Evolutionary conservation across 2,113 vertebrate species (phyloP).

Genomic region (Pluvialis apricaria): DNA sequence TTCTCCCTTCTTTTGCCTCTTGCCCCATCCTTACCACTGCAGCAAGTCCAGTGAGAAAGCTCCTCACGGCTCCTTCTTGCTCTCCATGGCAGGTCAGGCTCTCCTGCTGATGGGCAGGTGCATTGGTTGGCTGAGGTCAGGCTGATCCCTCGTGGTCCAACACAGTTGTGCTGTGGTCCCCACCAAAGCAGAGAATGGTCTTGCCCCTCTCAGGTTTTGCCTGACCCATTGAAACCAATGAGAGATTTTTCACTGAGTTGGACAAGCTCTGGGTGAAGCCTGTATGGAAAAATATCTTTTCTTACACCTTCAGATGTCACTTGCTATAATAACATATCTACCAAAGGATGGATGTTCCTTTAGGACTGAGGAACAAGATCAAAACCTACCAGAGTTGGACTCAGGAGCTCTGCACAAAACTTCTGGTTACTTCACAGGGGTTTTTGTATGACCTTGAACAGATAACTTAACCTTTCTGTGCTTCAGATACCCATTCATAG

Average conservation of each 20-base stretch:
- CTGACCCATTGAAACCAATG: not conserved
- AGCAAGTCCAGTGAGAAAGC: not conserved
- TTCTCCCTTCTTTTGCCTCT: not conserved
- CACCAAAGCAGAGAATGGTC: accelerated
- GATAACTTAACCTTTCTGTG: not conserved
- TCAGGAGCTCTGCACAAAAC: not conserved
- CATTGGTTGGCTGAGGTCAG: not conserved
- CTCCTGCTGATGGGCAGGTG: not conserved
- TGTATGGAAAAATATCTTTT: not conserved
- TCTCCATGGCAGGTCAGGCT: not conserved
- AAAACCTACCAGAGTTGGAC: not conserved
- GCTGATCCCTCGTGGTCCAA: not conserved
- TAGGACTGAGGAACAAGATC: not conserved
- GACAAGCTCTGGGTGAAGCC: not conserved
- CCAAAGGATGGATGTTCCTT: not conserved
- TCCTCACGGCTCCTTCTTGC: not conserved
- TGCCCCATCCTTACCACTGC: not conserved
- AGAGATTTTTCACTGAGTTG: not conserved
- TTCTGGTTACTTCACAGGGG: not conserved
- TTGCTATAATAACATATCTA: not conserved
- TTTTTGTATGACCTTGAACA: not conserved
- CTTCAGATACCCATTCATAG: not conserved
- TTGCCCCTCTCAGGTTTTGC: not conserved
- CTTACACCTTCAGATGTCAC: not conserved
- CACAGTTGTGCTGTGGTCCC: not conserved